Evolutionary conservation across 2,888 invertebrate genomes (phyloP).

Genomic region (Sarcophaga caerulescens): DNA sequence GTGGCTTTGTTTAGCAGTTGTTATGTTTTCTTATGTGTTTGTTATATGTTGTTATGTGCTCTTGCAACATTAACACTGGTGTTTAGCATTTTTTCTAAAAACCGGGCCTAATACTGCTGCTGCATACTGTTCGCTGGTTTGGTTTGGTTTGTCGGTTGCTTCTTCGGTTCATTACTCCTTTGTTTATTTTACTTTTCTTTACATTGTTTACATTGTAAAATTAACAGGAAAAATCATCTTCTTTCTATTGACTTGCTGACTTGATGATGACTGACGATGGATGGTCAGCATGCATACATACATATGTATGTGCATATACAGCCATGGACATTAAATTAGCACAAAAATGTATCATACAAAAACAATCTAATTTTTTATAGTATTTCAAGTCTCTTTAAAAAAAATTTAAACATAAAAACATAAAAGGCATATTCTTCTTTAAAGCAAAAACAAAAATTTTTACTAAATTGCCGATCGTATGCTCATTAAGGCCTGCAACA

Average conservation of each 20-base stretch:
- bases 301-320: too few species aligned
- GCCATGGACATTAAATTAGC: too few species aligned
- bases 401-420: too few species aligned
- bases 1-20: conserved; percentile 3
- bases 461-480: too few species aligned
- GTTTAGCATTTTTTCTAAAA: conserved; percentile 22
- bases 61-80: conserved; percentile 40
- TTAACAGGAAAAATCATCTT: conserved; percentile 37
- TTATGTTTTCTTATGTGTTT: neutral
- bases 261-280: too few species aligned
- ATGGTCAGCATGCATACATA: too few species aligned
- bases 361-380: too few species aligned
- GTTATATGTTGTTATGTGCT: conserved; percentile 27
- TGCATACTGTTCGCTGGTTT: neutral
- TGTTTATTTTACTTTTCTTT: neutral
- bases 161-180: neutral
- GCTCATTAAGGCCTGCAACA: too few species aligned
- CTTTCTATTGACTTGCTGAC: neutral
- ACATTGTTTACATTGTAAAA: conserved; percentile 19
- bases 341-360: too few species aligned
- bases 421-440: too few species aligned
- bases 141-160: neutral
- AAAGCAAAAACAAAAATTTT: too few species aligned
- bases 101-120: conserved; percentile 7
- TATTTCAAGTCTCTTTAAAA: too few species aligned